A percentile compares a stretch with the other conserved stretches of the same genome.
These are phyloP conservation scores for Sebastes minor DNA, from an alignment of 2,797 vertebrate species.

Conservation along the genomic window DNA sequence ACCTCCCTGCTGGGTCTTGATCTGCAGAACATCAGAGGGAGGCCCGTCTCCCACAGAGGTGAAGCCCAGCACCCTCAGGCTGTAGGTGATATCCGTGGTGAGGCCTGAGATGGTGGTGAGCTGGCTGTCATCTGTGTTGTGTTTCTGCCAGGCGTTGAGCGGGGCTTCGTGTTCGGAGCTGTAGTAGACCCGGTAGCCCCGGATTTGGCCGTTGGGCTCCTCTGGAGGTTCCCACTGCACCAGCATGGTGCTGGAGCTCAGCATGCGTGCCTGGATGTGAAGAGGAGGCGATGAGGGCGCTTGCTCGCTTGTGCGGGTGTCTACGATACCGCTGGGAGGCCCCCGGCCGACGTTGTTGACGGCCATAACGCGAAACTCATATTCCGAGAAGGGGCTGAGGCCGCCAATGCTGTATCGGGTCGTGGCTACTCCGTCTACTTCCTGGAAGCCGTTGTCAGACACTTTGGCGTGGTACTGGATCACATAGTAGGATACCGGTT, in stretches of 20 bases:
- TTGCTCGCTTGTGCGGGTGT: constrained; percentile 94
- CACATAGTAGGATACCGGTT: constrained; percentile 93
- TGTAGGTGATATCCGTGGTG: constrained; percentile 91
- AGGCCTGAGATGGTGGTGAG: constrained; percentile 92
- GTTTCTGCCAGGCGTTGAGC: constrained; percentile 90
- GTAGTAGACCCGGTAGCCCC: constrained; percentile 93
- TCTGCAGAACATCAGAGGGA: constrained; percentile 90
- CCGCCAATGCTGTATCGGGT: constrained; percentile 98
- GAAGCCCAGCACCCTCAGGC: constrained; percentile 91
- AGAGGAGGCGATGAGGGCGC: constrained; percentile 94
- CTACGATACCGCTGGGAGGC: constrained; percentile 85
- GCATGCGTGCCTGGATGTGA: constrained; percentile 91
- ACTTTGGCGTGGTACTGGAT: constrained; percentile 92
- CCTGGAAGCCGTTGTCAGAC: constrained; percentile 90
- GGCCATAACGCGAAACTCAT: constrained; percentile 91
- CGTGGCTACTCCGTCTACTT: constrained; percentile 95
- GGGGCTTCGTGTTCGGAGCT: constrained; percentile 83
- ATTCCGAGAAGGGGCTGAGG: constrained; percentile 95
- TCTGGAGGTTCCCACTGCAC: constrained; percentile 96
- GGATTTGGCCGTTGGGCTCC: constrained; percentile 93
- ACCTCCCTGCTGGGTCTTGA: constrained; percentile 96
- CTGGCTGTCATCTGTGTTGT: constrained; percentile 90
- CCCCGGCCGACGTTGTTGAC: constrained; percentile 96
- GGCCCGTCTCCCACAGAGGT: constrained; percentile 95
- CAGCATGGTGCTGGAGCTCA: constrained; percentile 93